A percentile compares a stretch with the other conserved stretches of the same genome.
Conservation (phyloP, 2,113 vertebrate species). For the Tyto alba region DNA sequence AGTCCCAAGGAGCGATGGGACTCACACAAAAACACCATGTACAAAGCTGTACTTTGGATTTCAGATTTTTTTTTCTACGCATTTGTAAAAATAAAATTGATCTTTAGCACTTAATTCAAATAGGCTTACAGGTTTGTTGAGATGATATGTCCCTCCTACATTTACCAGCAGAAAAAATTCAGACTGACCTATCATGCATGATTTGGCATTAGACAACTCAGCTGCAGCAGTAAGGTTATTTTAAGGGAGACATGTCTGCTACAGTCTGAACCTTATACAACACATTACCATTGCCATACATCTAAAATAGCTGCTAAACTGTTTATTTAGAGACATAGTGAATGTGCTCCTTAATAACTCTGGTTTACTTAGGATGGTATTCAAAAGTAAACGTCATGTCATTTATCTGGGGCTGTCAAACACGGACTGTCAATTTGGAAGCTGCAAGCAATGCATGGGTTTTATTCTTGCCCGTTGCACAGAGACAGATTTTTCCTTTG, state of each 20-base stretch:
- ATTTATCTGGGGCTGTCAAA: neutral
- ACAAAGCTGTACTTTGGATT: neutral
- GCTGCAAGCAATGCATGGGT: neutral
- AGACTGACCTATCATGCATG: neutral
- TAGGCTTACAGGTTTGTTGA: neutral
- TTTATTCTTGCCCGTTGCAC: neutral
- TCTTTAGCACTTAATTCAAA: neutral
- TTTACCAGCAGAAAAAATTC: neutral
- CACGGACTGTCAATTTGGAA: neutral
- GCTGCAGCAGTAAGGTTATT: neutral
- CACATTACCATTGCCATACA: neutral
- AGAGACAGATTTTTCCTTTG: neutral
- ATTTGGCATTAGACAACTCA: neutral
- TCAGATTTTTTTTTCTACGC: neutral
- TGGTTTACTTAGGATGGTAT: neutral
- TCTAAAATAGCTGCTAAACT: neutral
- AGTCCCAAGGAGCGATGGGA: neutral
- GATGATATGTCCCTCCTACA: neutral
- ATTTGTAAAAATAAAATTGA: neutral
- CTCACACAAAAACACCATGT: neutral
- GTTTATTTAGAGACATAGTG: neutral
- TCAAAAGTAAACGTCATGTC: neutral
- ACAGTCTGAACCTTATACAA: neutral
- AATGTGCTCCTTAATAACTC: neutral
- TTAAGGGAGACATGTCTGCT: neutral